Conservation (phyloP, 2,888 invertebrate species). For the Epinotia ramella region DNA sequence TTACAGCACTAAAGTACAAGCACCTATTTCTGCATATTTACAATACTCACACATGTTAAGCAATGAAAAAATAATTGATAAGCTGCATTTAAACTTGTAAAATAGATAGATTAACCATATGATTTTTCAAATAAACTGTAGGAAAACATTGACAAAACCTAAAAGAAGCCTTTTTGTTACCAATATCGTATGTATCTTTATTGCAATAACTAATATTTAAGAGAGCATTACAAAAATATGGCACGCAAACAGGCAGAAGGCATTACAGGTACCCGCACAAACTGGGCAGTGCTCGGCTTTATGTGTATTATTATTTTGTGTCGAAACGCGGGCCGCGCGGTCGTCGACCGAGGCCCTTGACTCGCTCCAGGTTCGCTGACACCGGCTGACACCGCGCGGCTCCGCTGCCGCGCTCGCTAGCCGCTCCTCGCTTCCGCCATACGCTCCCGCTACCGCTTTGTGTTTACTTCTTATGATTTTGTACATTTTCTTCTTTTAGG, state of each 20-base stretch:
- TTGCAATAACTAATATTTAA: neutral
- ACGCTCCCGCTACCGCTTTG: slow-evolving; percentile 32
- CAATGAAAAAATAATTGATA: neutral
- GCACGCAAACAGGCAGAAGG: slow-evolving; percentile 18
- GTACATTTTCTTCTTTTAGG: neutral
- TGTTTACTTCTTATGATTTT: neutral
- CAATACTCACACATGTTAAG: neutral
- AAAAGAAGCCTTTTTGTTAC: neutral
- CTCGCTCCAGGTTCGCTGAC: slow-evolving; percentile 81
- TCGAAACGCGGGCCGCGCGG: slow-evolving; percentile 73
- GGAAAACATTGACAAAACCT: neutral
- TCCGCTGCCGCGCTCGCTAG: slow-evolving; percentile 49
- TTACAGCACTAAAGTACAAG: neutral
- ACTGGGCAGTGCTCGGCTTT: slow-evolving; percentile 53
- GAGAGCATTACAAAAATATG: slow-evolving; percentile 11
- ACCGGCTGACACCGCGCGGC: slow-evolving; percentile 64
- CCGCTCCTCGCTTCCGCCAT: slow-evolving; percentile 32
- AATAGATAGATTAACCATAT: neutral
- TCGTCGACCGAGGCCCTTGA: slow-evolving; percentile 85
- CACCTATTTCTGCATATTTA: slow-evolving; percentile 4
- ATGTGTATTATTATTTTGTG: slow-evolving; percentile 59
- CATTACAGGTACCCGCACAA: slow-evolving; percentile 39
- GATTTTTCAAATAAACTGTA: neutral
- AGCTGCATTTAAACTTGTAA: neutral
- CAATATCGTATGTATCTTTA: neutral